Evolutionary conservation across 2,888 invertebrate genomes (phyloP), one percentile per base, ranked within the genome.

Genomic region (Eupithecia insigniata): DNA sequence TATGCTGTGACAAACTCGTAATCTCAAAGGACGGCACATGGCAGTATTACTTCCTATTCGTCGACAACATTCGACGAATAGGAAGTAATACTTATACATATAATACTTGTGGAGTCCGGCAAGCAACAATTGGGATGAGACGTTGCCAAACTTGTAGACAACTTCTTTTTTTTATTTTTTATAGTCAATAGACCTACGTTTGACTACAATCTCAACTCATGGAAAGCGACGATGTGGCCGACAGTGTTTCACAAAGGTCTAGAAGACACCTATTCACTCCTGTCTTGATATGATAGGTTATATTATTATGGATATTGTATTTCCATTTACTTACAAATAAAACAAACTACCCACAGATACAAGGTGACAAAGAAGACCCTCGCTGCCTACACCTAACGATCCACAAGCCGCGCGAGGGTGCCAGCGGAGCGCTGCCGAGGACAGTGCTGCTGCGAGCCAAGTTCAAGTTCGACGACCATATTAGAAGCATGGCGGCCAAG

Each of bases 381-480:
- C 96, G 99, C 10, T 98, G 99, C 83, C 95, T 99, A 30, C 98
- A 99, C 86, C 96, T 99, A 69, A 98, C 98, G 0, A 97, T 99
- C 43, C 98, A 99, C 90, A 96, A 97, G 82, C 97, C 97, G 1
- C 94, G 94, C 0, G 94, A 94, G 0, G 95, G 95, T 14, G 92
- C 93, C 3, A 88, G 92, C 66, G 94, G 95, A n/a, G 95, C 96
- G 0, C 92, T 96, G 32, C 96, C 97, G 70, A 95, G 97, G 66
- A 96, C 97, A 0, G 97, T 98, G 0, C 90, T 98, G n/a, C 91
- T 99, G 12, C 96, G 97, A 5, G 98, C 98, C 14, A 98, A 97
- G 90, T 99, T 99, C 90, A 96, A 99, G 75, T 99, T 99, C 88
- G 99, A 99, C 87, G 99, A 99, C 93, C 99, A 99, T 87, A 99